These are phyloP conservation scores for Pemphigus obesinymphae DNA, from an alignment of 1,140 invertebrate genomes.

Conservation along the genomic window DNA sequence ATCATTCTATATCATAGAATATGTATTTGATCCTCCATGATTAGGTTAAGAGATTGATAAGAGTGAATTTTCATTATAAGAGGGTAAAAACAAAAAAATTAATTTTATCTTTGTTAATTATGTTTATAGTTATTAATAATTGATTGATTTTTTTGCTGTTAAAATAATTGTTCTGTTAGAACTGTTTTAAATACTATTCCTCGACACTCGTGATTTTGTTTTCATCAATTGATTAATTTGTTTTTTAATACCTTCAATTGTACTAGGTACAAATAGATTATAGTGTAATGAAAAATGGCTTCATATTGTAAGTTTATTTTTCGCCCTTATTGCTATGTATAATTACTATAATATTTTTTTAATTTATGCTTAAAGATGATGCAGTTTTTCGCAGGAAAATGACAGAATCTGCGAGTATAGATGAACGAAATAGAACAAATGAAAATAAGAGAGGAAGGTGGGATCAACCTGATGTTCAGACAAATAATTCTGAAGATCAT, in stretches of 20 bases:
- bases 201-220: neutral
- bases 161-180: neutral
- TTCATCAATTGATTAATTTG: neutral
- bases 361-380: conserved; percentile 4
- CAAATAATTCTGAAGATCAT: neutral
- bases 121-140: neutral
- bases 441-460: conserved; percentile 26
- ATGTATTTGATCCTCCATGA: neutral
- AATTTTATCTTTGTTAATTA: too few relatives aligned
- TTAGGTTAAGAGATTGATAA: neutral
- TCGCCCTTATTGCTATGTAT: neutral
- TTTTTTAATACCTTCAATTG: neutral
- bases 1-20: too few relatives aligned
- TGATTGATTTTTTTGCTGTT: neutral
- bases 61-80: neutral
- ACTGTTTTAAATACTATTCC: neutral
- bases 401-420: neutral
- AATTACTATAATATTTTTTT: neutral
- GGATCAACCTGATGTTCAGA: conserved; percentile 19
- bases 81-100: neutral
- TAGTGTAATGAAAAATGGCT: conserved; percentile 11
- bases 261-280: too few relatives aligned
- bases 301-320: conserved; percentile 20
- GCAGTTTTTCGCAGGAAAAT: conserved; percentile 32
- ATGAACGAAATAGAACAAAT: neutral